phyloP scores from a whole-genome alignment of 2,888 invertebrate genomes.

The Drosophila anceps region DNA sequence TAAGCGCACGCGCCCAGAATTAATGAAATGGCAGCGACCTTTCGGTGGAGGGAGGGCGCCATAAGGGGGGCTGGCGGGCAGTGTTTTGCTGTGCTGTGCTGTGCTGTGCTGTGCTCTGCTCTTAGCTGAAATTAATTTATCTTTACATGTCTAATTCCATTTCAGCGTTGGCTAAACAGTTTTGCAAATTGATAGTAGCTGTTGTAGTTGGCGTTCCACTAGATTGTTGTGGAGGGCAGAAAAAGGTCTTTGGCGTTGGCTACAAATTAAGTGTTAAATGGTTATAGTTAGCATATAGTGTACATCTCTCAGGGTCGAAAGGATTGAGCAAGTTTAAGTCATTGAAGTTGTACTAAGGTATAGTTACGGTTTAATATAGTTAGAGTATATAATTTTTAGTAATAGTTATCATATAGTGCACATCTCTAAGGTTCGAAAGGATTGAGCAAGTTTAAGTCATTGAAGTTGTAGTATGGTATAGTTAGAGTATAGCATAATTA shows the following conservation, averaged over 20 bases:
- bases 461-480: background rate
- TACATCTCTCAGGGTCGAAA: too few relatives aligned
- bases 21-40: slow-evolving; percentile 64
- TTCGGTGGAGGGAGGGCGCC: background rate
- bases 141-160: slow-evolving; percentile 36
- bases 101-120: slow-evolving; percentile 7
- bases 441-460: background rate
- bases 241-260: background rate
- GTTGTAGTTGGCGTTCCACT: slow-evolving; percentile 14
- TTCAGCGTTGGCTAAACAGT: slow-evolving; percentile 14
- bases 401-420: background rate
- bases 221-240: background rate
- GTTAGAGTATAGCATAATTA: background rate
- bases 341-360: background rate
- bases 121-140: slow-evolving; percentile 65
- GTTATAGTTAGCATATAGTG: background rate
- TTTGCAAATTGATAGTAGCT: slow-evolving; percentile 23
- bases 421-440: too few relatives aligned
- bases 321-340: background rate
- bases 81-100: slow-evolving; percentile 2
- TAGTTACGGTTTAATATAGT: background rate
- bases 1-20: slow-evolving; percentile 62
- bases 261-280: slow-evolving; percentile 1
- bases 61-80: slow-evolving; percentile 15
- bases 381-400: too few relatives aligned